Percentiles rank a stretch among this genome's conserved stretches.
These are phyloP conservation scores for Crypturellus tataupa DNA, from an alignment of 2,797 vertebrate species.

Conservation along the genomic window DNA sequence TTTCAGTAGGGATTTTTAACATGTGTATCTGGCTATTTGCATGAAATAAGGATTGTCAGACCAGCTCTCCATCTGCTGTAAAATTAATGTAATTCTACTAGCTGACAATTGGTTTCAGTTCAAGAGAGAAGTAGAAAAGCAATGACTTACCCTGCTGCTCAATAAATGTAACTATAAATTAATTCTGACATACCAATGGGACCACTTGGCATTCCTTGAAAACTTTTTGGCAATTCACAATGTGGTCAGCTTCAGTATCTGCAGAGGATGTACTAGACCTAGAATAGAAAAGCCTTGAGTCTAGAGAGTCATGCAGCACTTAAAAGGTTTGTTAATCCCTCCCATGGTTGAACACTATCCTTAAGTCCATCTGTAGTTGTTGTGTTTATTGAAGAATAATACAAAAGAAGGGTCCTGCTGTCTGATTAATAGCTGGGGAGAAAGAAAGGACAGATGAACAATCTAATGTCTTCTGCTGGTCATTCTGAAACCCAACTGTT, in stretches of 20 bases:
- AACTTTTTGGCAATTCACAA: not conserved
- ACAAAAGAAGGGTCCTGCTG: not conserved
- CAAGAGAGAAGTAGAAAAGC: not conserved
- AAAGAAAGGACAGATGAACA: not conserved
- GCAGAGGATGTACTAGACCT: not conserved
- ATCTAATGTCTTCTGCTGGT: not conserved
- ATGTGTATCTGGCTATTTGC: not conserved
- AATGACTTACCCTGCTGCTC: not conserved
- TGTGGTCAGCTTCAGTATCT: slow-evolving; percentile 25
- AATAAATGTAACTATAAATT: slow-evolving; percentile 23
- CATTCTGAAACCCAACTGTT: not conserved
- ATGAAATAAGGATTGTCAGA: not conserved
- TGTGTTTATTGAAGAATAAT: not conserved
- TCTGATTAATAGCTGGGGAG: not conserved
- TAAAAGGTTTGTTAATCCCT: not conserved
- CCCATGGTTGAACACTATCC: not conserved
- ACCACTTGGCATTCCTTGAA: slow-evolving; percentile 9
- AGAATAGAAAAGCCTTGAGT: not conserved
- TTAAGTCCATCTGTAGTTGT: not conserved
- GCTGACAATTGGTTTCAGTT: not conserved
- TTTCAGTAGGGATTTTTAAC: not conserved
- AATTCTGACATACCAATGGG: not conserved
- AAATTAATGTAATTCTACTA: not conserved
- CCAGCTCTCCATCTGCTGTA: not conserved
- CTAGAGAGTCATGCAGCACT: not conserved